Evolutionary conservation across 2,888 invertebrate genomes (phyloP).

Genomic region (Ennomos quercinarius): DNA sequence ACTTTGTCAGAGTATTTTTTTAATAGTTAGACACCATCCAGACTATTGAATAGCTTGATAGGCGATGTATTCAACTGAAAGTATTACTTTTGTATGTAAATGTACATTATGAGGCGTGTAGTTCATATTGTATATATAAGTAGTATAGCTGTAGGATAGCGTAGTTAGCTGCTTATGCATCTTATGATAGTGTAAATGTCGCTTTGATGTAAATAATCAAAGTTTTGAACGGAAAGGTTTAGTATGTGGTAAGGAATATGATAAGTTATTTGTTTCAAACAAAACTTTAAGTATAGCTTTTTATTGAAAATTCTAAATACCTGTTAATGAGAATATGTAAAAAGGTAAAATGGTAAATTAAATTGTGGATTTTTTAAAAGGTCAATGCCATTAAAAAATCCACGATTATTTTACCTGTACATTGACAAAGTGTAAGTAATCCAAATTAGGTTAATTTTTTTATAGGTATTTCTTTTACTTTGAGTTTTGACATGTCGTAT

Average conservation of each 20-base stretch:
- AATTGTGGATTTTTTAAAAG: too few relatives aligned
- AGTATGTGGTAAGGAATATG: conserved; percentile 8
- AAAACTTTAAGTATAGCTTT: too few relatives aligned
- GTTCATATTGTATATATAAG: conserved; percentile 51
- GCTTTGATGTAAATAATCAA: conserved; percentile 20
- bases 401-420: too few relatives aligned
- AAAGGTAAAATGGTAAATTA: too few relatives aligned
- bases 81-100: conserved; percentile 69
- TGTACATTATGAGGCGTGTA: conserved; percentile 57
- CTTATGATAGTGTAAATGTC: conserved; percentile 53
- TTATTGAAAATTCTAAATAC: too few relatives aligned
- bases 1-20: conserved; percentile 11
- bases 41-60: conserved; percentile 32
- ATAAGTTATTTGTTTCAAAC: not conserved
- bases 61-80: conserved; percentile 69
- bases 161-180: conserved; percentile 28
- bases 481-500: conserved; percentile 2
- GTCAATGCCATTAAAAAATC: too few relatives aligned
- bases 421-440: too few relatives aligned
- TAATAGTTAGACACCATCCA: conserved; percentile 29
- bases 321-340: too few relatives aligned
- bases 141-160: conserved; percentile 41
- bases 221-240: conserved; percentile 26
- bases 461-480: too few relatives aligned
- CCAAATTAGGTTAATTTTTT: too few relatives aligned